Evolutionary conservation across 1,140 invertebrate genomes (phyloP), one percentile per base, ranked within the genome.

Genomic region (Drosophila mauritiana): DNA sequence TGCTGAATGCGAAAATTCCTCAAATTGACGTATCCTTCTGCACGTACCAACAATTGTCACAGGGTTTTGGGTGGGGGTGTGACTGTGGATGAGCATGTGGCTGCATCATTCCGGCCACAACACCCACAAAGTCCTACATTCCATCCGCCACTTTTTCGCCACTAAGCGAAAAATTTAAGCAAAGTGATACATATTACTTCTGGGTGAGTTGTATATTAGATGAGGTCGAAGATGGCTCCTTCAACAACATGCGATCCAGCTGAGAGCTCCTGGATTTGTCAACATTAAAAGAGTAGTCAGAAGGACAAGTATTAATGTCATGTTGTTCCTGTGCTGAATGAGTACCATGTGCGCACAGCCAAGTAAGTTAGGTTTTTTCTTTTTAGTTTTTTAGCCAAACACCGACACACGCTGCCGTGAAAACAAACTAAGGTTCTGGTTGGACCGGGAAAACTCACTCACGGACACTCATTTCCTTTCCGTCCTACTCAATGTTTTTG

Each of bases 331-430:
- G 7, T 0, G 1, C 51, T 17, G 11, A 37, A 3, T n/a, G 13
- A 8, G 40, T 43, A 22, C 53, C 74, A 46, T 52, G 48, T 58
- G 59, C 17, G 31, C 34, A 46, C 8, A 51, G 39, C 27, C 27
- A 67, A 43, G 58, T 54, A 64, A 34, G 15, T 52, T 76, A 70
- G 58, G 49, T 76, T 80, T 61, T 37, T 37, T 43, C 70, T 80
- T 61, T 37, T 37, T 43, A 46, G 73, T 36, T 31, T 31, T 31
- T 31, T 31, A 31, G 7, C 8, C 8, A 31, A 10, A 31, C 31
- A 31, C 8, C 31, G 27, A 31, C 27, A 31, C 56, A 45, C 46
- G 27, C 45, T 52, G 36, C 25, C 11, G 4, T 0, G 25, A 64
- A 67, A 34, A 67, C 40, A 68, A 53, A 54, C 39, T 42, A 34